These are phyloP conservation scores for Orchesella cincta DNA, from an alignment of 1,140 invertebrate species.

Conservation along the genomic window DNA sequence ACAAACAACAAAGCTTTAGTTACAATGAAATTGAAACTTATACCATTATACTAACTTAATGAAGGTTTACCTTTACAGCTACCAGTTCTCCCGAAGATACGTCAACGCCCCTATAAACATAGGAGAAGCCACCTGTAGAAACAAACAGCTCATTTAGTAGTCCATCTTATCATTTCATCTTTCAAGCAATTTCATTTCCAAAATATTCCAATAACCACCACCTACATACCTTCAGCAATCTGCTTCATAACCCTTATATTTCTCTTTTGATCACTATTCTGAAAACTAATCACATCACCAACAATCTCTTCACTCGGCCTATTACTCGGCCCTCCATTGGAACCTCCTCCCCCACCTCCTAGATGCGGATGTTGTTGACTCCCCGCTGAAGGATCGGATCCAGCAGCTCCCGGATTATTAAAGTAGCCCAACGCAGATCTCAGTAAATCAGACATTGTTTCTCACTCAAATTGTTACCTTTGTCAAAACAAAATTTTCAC, in stretches of 20 bases:
- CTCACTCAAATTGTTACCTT: too few relatives aligned
- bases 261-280: constrained; percentile 25
- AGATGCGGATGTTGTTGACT: not conserved
- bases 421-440: constrained; percentile 45
- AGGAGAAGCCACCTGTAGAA: constrained; percentile 47
- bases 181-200: not conserved
- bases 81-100: constrained; percentile 33
- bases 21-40: not conserved
- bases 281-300: constrained; percentile 38
- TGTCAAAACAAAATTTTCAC: too few relatives aligned
- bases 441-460: constrained; percentile 45
- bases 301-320: constrained; percentile 35
- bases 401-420: constrained; percentile 26
- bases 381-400: constrained; percentile 11
- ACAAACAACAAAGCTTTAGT: too few relatives aligned
- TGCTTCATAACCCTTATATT: constrained; percentile 35
- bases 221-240: constrained; percentile 39
- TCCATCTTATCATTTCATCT: constrained; percentile 10
- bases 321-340: not conserved
- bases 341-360: not conserved
- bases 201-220: not conserved
- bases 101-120: constrained; percentile 44
- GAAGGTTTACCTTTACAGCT: constrained; percentile 43
- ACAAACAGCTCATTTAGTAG: not conserved
- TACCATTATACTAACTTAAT: not conserved